Conservation (phyloP, 2,113 vertebrate genomes). For the Cyphomyrus plagiostoma region DNA sequence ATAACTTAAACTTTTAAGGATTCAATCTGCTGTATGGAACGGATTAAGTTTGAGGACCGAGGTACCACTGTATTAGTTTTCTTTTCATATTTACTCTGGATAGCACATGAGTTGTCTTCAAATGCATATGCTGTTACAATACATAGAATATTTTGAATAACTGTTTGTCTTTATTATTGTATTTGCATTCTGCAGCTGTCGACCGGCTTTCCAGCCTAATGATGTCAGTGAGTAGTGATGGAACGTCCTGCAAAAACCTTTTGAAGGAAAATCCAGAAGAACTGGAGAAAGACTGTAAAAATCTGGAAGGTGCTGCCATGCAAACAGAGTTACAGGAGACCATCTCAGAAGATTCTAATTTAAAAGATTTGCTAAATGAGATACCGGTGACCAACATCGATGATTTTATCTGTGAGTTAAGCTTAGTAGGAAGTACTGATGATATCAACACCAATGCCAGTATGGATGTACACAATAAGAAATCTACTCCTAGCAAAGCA, state of each 20-base stretch:
- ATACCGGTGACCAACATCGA: conserved; percentile 57
- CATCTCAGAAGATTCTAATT: conserved; percentile 12
- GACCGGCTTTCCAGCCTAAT: conserved; percentile 58
- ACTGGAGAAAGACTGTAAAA: conserved; percentile 27
- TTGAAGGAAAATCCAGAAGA: conserved; percentile 28
- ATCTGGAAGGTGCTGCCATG: not conserved
- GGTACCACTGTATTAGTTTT: not conserved
- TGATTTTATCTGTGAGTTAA: conserved; percentile 54
- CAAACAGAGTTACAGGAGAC: conserved; percentile 7
- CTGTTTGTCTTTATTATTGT: not conserved
- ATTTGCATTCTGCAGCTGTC: conserved; percentile 57
- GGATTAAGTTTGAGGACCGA: too few species aligned
- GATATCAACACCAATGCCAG: not conserved
- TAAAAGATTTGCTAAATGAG: conserved; percentile 18
- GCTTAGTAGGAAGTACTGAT: conserved; percentile 22
- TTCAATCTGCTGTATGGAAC: too few species aligned
- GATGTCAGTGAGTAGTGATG: conserved; percentile 52
- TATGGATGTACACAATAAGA: not conserved
- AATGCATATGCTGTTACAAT: not conserved
- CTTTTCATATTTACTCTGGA: not conserved
- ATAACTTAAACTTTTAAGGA: too few species aligned
- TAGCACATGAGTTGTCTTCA: not conserved
- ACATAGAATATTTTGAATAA: not conserved
- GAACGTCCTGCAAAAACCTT: conserved; percentile 30
- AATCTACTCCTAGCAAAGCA: not conserved